These are phyloP conservation scores for Brachionus calyciflorus DNA, from an alignment of 1,140 invertebrate species.

Conservation along the genomic window DNA sequence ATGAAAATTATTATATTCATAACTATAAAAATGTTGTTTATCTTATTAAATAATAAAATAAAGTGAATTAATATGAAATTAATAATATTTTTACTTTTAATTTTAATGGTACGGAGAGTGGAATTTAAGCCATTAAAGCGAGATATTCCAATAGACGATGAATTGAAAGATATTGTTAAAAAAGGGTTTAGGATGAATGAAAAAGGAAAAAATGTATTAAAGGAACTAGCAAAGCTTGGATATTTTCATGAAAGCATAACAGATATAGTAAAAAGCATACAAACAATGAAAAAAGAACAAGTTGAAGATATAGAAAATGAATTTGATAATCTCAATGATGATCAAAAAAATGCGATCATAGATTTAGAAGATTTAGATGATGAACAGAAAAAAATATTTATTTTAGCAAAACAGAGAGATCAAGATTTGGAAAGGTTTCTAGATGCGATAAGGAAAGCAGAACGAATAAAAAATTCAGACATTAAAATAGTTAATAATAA, in stretches of 20 bases:
- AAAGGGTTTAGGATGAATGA: not conserved
- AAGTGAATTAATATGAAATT: too few species aligned
- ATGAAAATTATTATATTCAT: not conserved
- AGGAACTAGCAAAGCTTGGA: not conserved
- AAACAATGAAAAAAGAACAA: not conserved
- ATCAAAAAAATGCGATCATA: not conserved
- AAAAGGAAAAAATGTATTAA: not conserved
- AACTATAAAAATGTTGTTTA: too few species aligned
- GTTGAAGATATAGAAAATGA: not conserved
- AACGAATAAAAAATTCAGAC: not conserved
- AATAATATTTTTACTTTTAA: too few species aligned
- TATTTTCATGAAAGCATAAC: not conserved
- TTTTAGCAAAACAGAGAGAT: not conserved
- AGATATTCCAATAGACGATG: too few species aligned
- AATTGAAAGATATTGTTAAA: too few species aligned
- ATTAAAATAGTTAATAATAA: not conserved
- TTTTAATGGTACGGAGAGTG: too few species aligned
- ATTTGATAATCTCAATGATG: not conserved
- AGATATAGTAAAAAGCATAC: not conserved
- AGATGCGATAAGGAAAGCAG: not conserved
- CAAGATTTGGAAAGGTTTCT: not conserved
- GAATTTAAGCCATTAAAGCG: too few species aligned
- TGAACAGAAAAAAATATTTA: not conserved
- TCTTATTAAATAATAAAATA: too few species aligned
- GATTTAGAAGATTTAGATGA: not conserved